Evolutionary conservation across 2,797 vertebrate genomes (phyloP).

Genomic region (Parauchenoglanis punctatus): DNA sequence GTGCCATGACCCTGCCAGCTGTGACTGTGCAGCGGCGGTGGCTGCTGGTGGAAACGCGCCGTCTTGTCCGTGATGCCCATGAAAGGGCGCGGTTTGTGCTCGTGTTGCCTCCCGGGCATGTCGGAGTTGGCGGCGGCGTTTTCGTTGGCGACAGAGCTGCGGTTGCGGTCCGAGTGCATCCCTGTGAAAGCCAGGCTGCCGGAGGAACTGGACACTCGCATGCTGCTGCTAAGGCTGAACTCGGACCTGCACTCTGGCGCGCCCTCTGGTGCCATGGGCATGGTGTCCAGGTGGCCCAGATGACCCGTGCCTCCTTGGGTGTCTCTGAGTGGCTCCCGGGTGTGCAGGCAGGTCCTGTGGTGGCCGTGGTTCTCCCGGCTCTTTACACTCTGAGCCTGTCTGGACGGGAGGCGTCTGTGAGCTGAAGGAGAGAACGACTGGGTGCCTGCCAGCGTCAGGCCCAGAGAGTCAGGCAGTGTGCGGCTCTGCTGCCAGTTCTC

Average conservation of each 20-base stretch:
- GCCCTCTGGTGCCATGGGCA: slow-evolving; percentile 66
- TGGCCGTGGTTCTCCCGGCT: slow-evolving; percentile 84
- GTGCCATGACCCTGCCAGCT: slow-evolving; percentile 75
- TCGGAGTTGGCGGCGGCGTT: slow-evolving; percentile 60
- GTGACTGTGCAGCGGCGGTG: slow-evolving; percentile 61
- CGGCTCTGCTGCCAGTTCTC: slow-evolving; percentile 76
- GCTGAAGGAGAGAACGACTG: slow-evolving; percentile 31
- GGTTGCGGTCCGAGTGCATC: slow-evolving; percentile 79
- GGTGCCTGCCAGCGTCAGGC: slow-evolving; percentile 58
- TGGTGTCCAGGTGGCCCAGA: slow-evolving; percentile 66
- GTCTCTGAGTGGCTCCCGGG: slow-evolving; percentile 53
- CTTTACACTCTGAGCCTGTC: slow-evolving; percentile 83
- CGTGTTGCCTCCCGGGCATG: slow-evolving; percentile 69
- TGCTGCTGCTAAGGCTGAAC: slow-evolving; percentile 66
- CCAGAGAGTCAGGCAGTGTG: slow-evolving; percentile 78
- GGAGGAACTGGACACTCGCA: slow-evolving; percentile 81
- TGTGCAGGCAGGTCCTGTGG: slow-evolving; percentile 68
- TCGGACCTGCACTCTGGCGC: slow-evolving; percentile 58
- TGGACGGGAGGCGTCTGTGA: slow-evolving; percentile 65
- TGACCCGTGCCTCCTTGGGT: slow-evolving; percentile 55
- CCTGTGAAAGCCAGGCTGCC: slow-evolving; percentile 82
- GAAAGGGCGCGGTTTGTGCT: slow-evolving; percentile 90
- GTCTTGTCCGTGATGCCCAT: slow-evolving; percentile 98
- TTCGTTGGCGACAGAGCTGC: slow-evolving; percentile 58
- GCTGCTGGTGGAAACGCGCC: slow-evolving; percentile 85